Base-by-base conservation (phyloP, 2,113 vertebrate species). In the Neotoma lepida region DNA sequence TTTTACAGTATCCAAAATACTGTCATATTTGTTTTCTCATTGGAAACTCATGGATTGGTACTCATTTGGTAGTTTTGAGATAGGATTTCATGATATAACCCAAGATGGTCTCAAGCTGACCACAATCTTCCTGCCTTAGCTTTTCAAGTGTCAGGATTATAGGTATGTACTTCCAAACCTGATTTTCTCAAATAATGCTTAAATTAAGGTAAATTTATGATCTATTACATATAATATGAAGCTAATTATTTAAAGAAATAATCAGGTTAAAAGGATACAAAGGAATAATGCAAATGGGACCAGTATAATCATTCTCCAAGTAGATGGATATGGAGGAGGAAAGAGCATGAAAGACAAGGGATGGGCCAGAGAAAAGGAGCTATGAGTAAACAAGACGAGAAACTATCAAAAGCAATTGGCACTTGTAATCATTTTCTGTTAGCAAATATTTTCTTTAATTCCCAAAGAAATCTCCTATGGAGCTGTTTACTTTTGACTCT, bases 391-490 rank as follows among this genome's bases (percentile, higher is more conserved):
- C 4, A 88, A 80, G 35, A 73, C 12, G 49, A n/a, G n/a, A 88
- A 70, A 68, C 89, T 33, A 68, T 6, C 20, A 35, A 95, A 81
- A 66, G 5, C 6, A 66, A 6, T 39, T n/a, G 26, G 4, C 0
- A 54, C 4, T 84, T 82, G 17, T 4, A 70, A 90, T 90, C 20
- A 58, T 18, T 4, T 6, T 8, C 35, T 70, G 63, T 94, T 74
- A 13, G 9, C 20, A 92, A 58, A 84, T 33, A 87, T 92, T 85
- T 96, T 70, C 44, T 89, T 13, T 87, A 26, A 88, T 86, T 93
- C 0, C 4, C 63, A 56, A 88, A 80, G 24, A 51, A 86, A 87
- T 68, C 41, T 91, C 30, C 8, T 28, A 86, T 66, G 28, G 35
- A 24, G 22, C 8, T 61, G 5, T 86, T 94, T 77, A 30, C 6